Percentiles rank a stretch among this genome's conserved stretches.
Conservation (phyloP, 2,797 vertebrate species). For the Enteromius trimaculatus region DNA sequence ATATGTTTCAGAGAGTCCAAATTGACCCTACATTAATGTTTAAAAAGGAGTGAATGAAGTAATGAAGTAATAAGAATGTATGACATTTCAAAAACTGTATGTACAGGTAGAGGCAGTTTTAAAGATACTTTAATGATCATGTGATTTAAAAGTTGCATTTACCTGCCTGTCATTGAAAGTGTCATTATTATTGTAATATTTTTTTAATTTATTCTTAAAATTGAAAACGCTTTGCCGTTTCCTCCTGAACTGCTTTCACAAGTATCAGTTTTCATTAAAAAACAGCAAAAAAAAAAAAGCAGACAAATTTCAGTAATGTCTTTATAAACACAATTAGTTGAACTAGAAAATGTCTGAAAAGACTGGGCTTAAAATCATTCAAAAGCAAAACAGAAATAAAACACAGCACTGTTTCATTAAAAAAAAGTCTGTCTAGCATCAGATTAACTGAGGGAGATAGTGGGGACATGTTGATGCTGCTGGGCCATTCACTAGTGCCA, state of each 20-base stretch:
- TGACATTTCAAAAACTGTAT: not conserved
- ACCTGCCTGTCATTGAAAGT: not conserved
- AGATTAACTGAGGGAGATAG: slow-evolving; percentile 22
- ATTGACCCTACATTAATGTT: not conserved
- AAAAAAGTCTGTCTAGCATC: slow-evolving; percentile 5
- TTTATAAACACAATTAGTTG: slow-evolving; percentile 3
- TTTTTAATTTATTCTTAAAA: not conserved
- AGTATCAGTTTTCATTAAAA: slow-evolving; percentile 12
- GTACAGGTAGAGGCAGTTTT: not conserved
- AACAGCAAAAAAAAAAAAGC: not conserved
- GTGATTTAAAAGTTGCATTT: not conserved
- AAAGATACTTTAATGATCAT: not conserved
- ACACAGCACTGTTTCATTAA: slow-evolving; percentile 5
- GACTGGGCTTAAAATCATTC: not conserved
- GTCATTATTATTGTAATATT: no score
- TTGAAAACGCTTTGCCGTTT: no score
- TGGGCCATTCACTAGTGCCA: not conserved
- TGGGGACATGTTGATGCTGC: slow-evolving; percentile 7
- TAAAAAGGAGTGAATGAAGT: not conserved
- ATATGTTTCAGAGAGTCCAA: slow-evolving; percentile 2
- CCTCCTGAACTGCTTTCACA: not conserved
- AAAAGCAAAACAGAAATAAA: not conserved
- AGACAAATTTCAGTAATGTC: not conserved
- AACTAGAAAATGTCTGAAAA: slow-evolving; percentile 9
- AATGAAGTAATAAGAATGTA: not conserved